Conservation (phyloP, 2,113 vertebrate genomes). For the Pitta sordida region DNA sequence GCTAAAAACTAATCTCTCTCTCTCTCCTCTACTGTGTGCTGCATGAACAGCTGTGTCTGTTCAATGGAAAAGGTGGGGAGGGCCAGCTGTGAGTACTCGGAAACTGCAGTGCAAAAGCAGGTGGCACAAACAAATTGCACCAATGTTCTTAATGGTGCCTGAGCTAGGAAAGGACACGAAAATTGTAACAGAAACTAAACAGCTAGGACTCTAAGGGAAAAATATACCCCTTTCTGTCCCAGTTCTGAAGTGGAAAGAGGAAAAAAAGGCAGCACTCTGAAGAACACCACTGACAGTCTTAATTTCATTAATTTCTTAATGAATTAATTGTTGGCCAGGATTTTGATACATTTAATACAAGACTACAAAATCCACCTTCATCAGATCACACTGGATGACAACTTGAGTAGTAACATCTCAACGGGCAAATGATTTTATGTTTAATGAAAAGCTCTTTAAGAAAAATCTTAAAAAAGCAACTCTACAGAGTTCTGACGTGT, state of each 20-base stretch:
- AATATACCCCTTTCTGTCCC: background rate
- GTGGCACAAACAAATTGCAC: background rate
- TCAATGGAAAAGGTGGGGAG: background rate
- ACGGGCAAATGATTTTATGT: background rate
- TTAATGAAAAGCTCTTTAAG: background rate
- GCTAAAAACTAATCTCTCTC: conserved; percentile 4
- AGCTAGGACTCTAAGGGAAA: background rate
- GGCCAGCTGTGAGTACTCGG: background rate
- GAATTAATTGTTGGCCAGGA: background rate
- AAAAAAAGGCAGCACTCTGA: background rate
- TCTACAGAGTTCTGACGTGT: background rate
- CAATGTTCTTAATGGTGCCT: background rate
- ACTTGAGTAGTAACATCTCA: background rate
- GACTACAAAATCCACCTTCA: background rate
- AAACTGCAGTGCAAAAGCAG: background rate
- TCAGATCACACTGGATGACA: background rate
- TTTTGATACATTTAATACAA: background rate
- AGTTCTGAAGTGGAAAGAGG: background rate
- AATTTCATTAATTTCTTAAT: no score
- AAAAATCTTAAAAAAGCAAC: background rate
- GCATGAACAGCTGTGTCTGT: background rate
- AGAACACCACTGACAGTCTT: background rate
- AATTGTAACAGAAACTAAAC: background rate
- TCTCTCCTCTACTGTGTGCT: background rate
- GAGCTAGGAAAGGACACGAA: background rate